A percentile compares a stretch with the other conserved stretches of the same genome.
Evolutionary conservation across 2,888 invertebrate genomes (phyloP).

Genomic region (Baccha elongata): DNA sequence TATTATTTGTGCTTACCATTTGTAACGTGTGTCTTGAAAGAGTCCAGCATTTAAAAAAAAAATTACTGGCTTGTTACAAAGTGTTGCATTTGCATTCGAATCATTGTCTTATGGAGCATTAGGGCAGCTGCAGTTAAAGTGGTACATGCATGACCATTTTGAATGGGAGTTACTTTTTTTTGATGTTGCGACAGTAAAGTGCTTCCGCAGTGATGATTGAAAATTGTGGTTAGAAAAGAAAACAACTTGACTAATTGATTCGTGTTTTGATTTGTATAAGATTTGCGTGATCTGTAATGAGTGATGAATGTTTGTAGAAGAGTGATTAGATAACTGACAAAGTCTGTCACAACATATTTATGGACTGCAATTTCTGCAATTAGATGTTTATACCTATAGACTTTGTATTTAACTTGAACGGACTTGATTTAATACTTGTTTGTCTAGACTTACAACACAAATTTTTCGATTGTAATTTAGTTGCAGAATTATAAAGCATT

Average conservation of each 20-base stretch:
- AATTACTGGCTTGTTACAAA: slow-evolving; percentile 37
- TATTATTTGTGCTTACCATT: background rate
- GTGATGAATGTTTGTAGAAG: background rate
- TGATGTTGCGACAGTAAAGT: slow-evolving; percentile 9
- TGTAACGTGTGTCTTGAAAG: slow-evolving; percentile 19
- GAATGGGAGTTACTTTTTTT: slow-evolving; percentile 50
- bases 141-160: background rate
- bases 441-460: background rate
- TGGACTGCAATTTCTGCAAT: background rate
- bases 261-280: slow-evolving; percentile 2
- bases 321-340: slow-evolving; percentile 17
- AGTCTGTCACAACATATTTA: slow-evolving; percentile 9
- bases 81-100: slow-evolving; percentile 30
- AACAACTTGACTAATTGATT: slow-evolving; percentile 43
- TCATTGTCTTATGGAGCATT: slow-evolving; percentile 53
- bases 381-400: background rate
- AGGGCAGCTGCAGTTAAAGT: slow-evolving; percentile 44
- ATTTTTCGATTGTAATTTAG: too few relatives aligned
- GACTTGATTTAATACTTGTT: background rate
- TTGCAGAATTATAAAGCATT: too few relatives aligned
- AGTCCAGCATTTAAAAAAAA: slow-evolving; percentile 23
- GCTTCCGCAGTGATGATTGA: slow-evolving; percentile 51
- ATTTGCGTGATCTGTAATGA: slow-evolving; percentile 31
- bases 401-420: too few relatives aligned
- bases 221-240: slow-evolving; percentile 34